Conservation (phyloP, 2,113 vertebrate species). For the Ranitomeya imitator region DNA sequence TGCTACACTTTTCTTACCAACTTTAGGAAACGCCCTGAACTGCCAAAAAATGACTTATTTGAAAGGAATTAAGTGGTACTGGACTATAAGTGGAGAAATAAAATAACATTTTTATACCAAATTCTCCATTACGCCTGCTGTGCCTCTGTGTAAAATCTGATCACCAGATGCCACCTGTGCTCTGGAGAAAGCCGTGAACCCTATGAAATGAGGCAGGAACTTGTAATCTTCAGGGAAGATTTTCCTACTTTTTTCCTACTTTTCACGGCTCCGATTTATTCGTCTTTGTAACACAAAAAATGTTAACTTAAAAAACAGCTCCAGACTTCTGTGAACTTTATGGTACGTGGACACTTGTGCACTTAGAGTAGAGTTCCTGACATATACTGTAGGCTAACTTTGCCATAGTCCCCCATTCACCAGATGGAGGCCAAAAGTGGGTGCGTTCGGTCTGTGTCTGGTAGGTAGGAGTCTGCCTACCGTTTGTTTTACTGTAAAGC, state of each 20-base stretch:
- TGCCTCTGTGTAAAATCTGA: constrained; percentile 3
- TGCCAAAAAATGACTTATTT: constrained; percentile 54
- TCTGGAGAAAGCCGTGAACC: background rate
- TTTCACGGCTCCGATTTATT: background rate
- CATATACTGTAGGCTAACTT: too few relatives aligned
- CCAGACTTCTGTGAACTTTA: too few relatives aligned
- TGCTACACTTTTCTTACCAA: constrained; percentile 38
- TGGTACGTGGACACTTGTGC: too few relatives aligned
- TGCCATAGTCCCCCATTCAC: too few relatives aligned
- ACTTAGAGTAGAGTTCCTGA: too few relatives aligned
- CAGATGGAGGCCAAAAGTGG: too few relatives aligned
- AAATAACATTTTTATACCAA: constrained; percentile 34
- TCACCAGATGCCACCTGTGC: constrained; percentile 27
- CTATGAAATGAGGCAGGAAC: background rate
- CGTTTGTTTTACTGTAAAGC: too few relatives aligned
- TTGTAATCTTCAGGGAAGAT: background rate
- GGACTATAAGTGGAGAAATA: constrained; percentile 37
- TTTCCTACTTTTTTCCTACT: background rate
- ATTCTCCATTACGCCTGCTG: background rate
- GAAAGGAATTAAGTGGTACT: constrained; percentile 44
- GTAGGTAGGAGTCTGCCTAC: too few relatives aligned
- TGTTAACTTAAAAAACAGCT: too few relatives aligned
- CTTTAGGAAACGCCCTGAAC: constrained; percentile 44
- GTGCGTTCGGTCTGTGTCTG: too few relatives aligned
- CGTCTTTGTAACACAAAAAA: too few relatives aligned